A percentile compares a stretch with the other conserved stretches of the same genome.
phyloP scores from a whole-genome alignment of 2,888 invertebrate species.

The Aricia artaxerxes region DNA sequence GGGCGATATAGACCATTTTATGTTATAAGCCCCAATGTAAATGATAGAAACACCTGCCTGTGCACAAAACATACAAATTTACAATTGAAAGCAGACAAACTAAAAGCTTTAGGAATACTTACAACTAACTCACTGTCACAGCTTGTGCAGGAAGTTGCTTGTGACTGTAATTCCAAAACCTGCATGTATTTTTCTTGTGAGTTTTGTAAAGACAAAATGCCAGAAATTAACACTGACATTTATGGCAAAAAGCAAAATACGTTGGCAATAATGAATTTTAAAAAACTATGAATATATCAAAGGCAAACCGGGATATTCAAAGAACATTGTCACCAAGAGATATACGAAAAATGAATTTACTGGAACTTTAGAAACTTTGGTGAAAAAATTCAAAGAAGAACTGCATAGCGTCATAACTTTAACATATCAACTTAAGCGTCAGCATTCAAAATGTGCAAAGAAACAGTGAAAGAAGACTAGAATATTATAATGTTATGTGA shows the following conservation, averaged over 20 bases:
- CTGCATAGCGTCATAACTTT: slow-evolving; percentile 16
- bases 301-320: slow-evolving; percentile 10
- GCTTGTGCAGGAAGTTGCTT: slow-evolving; percentile 29
- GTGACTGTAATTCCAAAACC: slow-evolving; percentile 1
- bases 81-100: slow-evolving; percentile 37
- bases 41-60: slow-evolving; percentile 1
- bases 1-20: slow-evolving; percentile 27
- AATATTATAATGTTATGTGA: slow-evolving; percentile 24
- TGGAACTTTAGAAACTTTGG: background rate
- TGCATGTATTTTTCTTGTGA: slow-evolving; percentile 4
- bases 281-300: slow-evolving; percentile 24
- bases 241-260: slow-evolving; percentile 21
- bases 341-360: background rate
- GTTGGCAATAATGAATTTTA: slow-evolving; percentile 16
- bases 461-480: slow-evolving; percentile 23
- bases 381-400: slow-evolving; percentile 28
- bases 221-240: background rate
- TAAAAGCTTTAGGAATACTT: slow-evolving; percentile 31
- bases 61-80: slow-evolving; percentile 28
- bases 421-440: slow-evolving; percentile 24
- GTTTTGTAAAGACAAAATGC: slow-evolving; percentile 19
- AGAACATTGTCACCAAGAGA: slow-evolving; percentile 8
- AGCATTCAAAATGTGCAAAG: slow-evolving; percentile 17
- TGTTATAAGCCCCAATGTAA: slow-evolving; percentile 15
- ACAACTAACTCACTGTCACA: slow-evolving; percentile 25